Base-by-base conservation (phyloP, 2,888 invertebrate genomes). In the Dastarcus helophoroides region DNA sequence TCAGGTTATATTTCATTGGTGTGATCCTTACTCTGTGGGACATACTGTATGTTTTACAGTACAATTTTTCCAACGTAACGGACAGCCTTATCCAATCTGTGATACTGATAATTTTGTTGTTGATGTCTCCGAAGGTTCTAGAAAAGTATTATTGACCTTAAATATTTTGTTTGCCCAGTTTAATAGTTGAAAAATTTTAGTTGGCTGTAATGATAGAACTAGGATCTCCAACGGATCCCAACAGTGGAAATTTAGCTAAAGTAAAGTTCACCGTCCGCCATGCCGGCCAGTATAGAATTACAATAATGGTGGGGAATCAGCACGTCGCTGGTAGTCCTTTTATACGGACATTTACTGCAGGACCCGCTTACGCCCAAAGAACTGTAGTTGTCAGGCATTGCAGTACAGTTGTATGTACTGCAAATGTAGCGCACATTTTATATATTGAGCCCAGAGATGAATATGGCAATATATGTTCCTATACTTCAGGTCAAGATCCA, bases 11-110 rank as follows among this genome's bases (percentile, higher is more conserved):
- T 93, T 91, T 71, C 85, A 88, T 48, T 93, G 91, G 91, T 73
- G 77, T 37, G 90, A 90, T 61, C 90, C 90, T 10, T 79, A 84
- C 50, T 66, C 76, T 8, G 93, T 93, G 13, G 93, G 91, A 23
- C 85, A 81, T 59, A 89, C 89, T 16, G 84, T 90, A 73, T 84
- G 85, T 56, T 91, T 93, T 64, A 80, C 79, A 33, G 83, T 91
- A 44, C 69, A 82, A 68, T 90, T 90, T 67, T 89, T 75, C 67
- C 89, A 90, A 64, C 77, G 89, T 41, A 91, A 91, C 62, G 89
- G 91, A 13, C 85, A 88, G 58, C 86, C 91, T 42, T 93, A 91
- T 69, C 90, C 90, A 44, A 82, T 93, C 57, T 89, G 89, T 64
- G 88, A 89, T 68, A 84, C 84, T 38, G 93, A 93, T 65, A 81